phyloP scores from a whole-genome alignment of 2,888 invertebrate species.

The Proisotoma minuta region DNA sequence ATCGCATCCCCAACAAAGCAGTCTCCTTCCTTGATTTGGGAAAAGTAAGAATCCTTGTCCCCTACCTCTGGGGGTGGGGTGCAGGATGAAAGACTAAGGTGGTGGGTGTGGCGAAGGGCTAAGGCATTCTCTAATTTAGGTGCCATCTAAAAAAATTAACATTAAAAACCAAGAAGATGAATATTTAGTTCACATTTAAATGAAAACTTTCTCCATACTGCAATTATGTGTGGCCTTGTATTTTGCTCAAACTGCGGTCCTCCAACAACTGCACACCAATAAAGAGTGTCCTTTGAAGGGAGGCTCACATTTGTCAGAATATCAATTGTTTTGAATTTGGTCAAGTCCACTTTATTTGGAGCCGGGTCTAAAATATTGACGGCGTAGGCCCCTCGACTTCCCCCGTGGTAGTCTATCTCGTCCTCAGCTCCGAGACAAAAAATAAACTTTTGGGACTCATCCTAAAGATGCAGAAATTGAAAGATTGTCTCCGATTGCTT shows the following conservation, averaged over 20 bases:
- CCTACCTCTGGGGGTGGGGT: neutral
- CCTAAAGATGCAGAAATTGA: no score
- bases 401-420: neutral
- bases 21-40: neutral
- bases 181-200: constrained; percentile 2
- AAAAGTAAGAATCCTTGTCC: neutral
- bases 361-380: neutral
- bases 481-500: neutral
- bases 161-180: neutral
- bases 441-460: neutral
- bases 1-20: neutral
- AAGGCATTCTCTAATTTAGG: neutral
- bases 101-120: neutral
- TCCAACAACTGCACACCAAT: neutral
- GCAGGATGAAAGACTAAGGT: neutral
- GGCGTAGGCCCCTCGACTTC: neutral
- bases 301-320: neutral
- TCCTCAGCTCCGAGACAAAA: neutral
- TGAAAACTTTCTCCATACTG: constrained; percentile 1
- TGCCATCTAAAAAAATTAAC: no score
- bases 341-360: neutral
- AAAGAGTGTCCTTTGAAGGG: neutral
- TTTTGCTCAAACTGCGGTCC: neutral
- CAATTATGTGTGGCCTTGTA: constrained; percentile 5
- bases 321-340: neutral